Evolutionary conservation across 2,888 invertebrate species (phyloP).

Genomic region (Baronia brevicornis): DNA sequence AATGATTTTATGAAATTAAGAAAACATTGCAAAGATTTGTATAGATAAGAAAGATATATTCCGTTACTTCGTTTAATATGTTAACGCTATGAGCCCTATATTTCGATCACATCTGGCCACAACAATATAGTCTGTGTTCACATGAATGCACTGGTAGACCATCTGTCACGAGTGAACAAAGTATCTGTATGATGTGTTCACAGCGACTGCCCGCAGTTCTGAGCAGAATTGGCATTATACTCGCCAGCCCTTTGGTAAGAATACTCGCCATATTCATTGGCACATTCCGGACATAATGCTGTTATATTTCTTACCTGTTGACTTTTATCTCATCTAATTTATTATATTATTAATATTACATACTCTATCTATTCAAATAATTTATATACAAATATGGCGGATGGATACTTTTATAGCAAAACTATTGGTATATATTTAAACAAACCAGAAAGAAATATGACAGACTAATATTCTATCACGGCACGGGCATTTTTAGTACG

Average conservation of each 20-base stretch:
- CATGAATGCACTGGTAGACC: conserved; percentile 61
- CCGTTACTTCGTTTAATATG: conserved; percentile 16
- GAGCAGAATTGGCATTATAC: conserved; percentile 96
- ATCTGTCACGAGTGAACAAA: conserved; percentile 73
- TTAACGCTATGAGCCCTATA: conserved; percentile 15
- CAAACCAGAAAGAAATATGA: no score
- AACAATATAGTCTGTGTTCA: conserved; percentile 67
- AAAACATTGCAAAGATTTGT: conserved; percentile 70
- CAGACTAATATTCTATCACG: no score
- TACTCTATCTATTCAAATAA: neutral
- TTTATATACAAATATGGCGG: no score
- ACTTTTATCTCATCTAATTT: neutral
- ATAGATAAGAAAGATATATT: conserved; percentile 4
- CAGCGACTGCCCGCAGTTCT: conserved; percentile 97
- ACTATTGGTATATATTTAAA: no score
- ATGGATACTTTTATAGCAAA: no score
- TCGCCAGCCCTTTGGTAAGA: conserved; percentile 97
- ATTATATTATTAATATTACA: neutral
- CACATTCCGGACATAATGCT: conserved; percentile 58
- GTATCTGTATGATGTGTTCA: conserved; percentile 81
- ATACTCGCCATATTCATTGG: conserved; percentile 68
- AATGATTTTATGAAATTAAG: conserved; percentile 19
- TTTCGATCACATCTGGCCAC: conserved; percentile 49
- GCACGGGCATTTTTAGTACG: no score
- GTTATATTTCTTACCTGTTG: conserved; percentile 43